These are phyloP conservation scores for Drosophila virilis DNA, from an alignment of 1,140 invertebrate genomes.

Conservation along the genomic window DNA sequence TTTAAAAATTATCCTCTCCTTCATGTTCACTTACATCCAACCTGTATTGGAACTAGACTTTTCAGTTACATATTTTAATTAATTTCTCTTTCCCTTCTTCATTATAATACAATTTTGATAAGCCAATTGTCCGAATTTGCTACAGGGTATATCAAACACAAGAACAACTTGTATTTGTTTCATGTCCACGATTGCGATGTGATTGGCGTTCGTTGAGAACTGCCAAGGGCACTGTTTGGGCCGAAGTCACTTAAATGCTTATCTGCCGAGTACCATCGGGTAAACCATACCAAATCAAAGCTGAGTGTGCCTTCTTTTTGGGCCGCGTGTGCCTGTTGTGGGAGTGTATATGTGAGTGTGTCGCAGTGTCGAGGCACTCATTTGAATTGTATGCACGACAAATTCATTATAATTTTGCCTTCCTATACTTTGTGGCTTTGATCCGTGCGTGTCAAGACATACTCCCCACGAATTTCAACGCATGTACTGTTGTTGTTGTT, in stretches of 20 bases:
- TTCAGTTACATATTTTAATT: too few relatives aligned
- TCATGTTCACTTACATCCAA: too few relatives aligned
- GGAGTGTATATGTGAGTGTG: conserved; percentile 35
- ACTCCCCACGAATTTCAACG: conserved; percentile 51
- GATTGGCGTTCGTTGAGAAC: conserved; percentile 25
- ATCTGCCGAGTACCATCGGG: conserved; percentile 59
- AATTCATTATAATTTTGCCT: conserved; percentile 77
- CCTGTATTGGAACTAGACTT: too few relatives aligned
- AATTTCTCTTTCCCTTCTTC: too few relatives aligned
- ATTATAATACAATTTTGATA: too few relatives aligned
- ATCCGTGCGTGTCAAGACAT: conserved; percentile 74
- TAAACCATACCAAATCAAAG: conserved; percentile 66
- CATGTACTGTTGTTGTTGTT: conserved; percentile 26
- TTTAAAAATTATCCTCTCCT: too few relatives aligned
- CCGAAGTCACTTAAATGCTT: conserved; percentile 75
- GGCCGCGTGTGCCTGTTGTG: conserved; percentile 14
- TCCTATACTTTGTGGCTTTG: conserved; percentile 37
- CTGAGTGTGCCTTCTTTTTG: conserved; percentile 16
- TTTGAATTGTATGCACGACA: conserved; percentile 65
- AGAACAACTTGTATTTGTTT: conserved; percentile 58
- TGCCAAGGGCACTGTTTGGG: conserved; percentile 34
- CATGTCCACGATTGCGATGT: conserved; percentile 40
- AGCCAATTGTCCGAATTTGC: too few relatives aligned
- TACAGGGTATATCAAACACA: conserved; percentile 27
- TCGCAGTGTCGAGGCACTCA: conserved; percentile 38